A percentile compares a stretch with the other conserved stretches of the same genome.
These are phyloP conservation scores for Cloeon dipterum DNA, from an alignment of 2,888 invertebrate genomes.

Conservation along the genomic window DNA sequence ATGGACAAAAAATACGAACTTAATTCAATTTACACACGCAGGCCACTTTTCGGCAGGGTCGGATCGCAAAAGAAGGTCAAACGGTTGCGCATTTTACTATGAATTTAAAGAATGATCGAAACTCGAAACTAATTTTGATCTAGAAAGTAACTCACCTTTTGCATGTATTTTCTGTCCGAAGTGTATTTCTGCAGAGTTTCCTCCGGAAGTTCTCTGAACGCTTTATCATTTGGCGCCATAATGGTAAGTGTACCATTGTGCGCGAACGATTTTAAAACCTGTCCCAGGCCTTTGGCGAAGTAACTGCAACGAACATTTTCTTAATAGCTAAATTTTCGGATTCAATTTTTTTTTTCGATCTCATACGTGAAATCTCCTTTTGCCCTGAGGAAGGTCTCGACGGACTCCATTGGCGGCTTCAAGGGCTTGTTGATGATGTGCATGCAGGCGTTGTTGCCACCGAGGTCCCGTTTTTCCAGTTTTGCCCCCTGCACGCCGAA, in stretches of 20 bases:
- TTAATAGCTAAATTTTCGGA: neutral
- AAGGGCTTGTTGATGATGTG: constrained; percentile 23
- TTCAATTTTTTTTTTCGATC: neutral
- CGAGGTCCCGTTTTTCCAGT: constrained; percentile 18
- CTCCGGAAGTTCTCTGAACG: constrained; percentile 19
- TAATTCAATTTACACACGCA: too few species aligned
- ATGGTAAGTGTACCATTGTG: constrained; percentile 14
- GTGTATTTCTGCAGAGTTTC: constrained; percentile 15
- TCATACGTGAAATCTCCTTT: constrained; percentile 20
- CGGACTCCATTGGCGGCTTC: constrained; percentile 17
- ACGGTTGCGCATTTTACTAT: too few species aligned
- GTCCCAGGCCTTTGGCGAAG: neutral
- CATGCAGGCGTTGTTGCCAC: constrained; percentile 22
- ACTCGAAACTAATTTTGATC: too few species aligned
- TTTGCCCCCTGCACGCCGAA: constrained; percentile 22
- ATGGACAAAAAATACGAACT: too few species aligned
- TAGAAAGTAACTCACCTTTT: too few species aligned
- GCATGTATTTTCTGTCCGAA: neutral
- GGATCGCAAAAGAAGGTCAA: too few species aligned
- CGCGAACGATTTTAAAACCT: neutral
- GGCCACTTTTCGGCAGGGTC: too few species aligned
- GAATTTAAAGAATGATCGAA: too few species aligned
- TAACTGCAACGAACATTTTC: neutral
- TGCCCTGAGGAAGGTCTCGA: constrained; percentile 17
- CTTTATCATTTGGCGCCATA: constrained; percentile 23